Evolutionary conservation across 2,113 vertebrate species (phyloP).

Genomic region (Cebidichthys violaceus): DNA sequence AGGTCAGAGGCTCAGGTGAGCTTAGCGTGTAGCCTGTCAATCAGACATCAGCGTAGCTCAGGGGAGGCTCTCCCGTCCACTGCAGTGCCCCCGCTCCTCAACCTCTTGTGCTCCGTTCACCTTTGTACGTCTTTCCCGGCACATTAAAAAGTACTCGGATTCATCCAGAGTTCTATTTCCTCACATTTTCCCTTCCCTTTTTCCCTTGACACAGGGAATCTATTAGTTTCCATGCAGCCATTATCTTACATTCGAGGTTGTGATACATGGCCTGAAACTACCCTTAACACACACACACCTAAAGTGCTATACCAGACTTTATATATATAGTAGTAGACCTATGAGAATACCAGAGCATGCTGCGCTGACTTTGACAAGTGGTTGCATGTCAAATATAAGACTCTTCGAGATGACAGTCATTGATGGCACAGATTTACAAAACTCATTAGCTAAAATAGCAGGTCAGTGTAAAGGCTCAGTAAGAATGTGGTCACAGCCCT

Average conservation of each 20-base stretch:
- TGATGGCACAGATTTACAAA: background rate
- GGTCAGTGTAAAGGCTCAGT: constrained; percentile 19
- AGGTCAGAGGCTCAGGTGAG: constrained; percentile 81
- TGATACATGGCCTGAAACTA: background rate
- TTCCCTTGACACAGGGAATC: constrained; percentile 15
- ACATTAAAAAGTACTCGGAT: constrained; percentile 35
- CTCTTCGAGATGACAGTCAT: constrained; percentile 24
- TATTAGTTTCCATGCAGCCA: constrained; percentile 19
- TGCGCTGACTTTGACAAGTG: constrained; percentile 41
- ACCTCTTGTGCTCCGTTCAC: constrained; percentile 44
- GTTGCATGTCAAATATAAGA: constrained; percentile 20
- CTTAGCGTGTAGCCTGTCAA: constrained; percentile 80
- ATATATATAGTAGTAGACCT: background rate
- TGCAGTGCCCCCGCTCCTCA: constrained; percentile 41
- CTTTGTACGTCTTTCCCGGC: constrained; percentile 52
- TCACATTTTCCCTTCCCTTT: constrained; percentile 2
- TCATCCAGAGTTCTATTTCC: constrained; percentile 13
- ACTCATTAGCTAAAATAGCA: constrained; percentile 6
- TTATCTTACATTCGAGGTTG: constrained; percentile 3
- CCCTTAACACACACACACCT: background rate
- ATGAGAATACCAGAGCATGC: constrained; percentile 11
- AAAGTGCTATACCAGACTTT: background rate
- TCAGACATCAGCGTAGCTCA: constrained; percentile 71
- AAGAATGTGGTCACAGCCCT: constrained; percentile 44
- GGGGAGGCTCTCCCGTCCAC: constrained; percentile 58